Conservation (phyloP, 2,113 vertebrate species). For the Rana temporaria region DNA sequence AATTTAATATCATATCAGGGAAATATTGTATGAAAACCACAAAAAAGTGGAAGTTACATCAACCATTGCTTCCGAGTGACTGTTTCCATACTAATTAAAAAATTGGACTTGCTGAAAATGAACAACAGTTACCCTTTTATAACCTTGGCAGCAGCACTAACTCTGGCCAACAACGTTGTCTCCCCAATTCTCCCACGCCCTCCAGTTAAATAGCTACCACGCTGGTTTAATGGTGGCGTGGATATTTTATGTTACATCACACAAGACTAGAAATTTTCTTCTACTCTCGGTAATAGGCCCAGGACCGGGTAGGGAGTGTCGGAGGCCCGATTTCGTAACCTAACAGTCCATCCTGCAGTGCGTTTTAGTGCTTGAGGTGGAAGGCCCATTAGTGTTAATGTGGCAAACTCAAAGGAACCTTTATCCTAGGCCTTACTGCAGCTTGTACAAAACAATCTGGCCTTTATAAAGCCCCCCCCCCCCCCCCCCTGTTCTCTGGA, state of each 20-base stretch:
- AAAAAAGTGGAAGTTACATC: too few species aligned
- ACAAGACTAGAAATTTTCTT: slow-evolving; percentile 16
- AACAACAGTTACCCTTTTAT: too few species aligned
- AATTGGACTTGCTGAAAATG: too few species aligned
- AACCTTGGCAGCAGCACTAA: too few species aligned
- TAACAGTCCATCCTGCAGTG: slow-evolving; percentile 43
- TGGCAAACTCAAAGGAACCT: slow-evolving; percentile 49
- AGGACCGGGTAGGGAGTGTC: slow-evolving; percentile 33
- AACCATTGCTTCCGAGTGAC: too few species aligned
- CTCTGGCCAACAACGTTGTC: too few species aligned
- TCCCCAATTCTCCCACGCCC: neutral
- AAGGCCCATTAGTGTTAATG: slow-evolving; percentile 56
- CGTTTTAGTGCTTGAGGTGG: slow-evolving; percentile 44
- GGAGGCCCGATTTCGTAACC: slow-evolving; percentile 27
- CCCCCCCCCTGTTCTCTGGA: slow-evolving; percentile 17
- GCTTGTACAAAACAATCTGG: slow-evolving; percentile 25
- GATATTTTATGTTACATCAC: slow-evolving; percentile 17
- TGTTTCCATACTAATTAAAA: too few species aligned
- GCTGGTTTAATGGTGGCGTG: neutral
- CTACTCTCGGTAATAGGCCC: slow-evolving; percentile 36
- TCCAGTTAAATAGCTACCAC: neutral
- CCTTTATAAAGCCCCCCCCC: slow-evolving; percentile 48
- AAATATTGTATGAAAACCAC: too few species aligned
- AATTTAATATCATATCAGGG: too few species aligned
- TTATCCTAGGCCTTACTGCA: slow-evolving; percentile 24